Percentiles rank a stretch among this genome's conserved stretches.
Conservation (phyloP, 2,113 vertebrate species). For the Dromaius novaehollandiae region DNA sequence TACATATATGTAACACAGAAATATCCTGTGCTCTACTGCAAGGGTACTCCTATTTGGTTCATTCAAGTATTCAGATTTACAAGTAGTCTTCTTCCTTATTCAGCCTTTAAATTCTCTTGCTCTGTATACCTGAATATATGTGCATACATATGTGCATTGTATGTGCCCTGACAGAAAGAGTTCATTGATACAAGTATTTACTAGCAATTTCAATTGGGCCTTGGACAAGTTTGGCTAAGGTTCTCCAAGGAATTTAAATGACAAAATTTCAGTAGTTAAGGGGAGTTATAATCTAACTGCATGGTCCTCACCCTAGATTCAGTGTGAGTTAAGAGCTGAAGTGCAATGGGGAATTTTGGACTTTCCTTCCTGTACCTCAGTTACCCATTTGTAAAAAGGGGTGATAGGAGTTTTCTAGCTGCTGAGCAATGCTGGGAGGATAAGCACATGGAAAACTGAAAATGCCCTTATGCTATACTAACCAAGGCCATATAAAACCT, state of each 20-base stretch:
- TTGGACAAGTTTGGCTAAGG: neutral
- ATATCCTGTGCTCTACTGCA: neutral
- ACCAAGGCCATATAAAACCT: neutral
- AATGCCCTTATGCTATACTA: neutral
- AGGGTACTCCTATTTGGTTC: neutral
- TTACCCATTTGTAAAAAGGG: neutral
- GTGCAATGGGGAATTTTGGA: neutral
- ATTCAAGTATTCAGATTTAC: neutral
- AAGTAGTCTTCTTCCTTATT: neutral
- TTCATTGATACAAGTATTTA: neutral
- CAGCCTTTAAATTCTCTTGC: neutral
- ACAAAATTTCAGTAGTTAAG: neutral
- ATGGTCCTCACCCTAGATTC: neutral
- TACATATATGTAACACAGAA: neutral
- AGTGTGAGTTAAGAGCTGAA: neutral
- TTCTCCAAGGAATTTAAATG: neutral
- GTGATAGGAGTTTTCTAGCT: neutral
- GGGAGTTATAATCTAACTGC: neutral
- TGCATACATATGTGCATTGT: rapidly evolving
- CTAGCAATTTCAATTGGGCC: too few relatives aligned
- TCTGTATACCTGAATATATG: neutral
- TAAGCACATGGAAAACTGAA: neutral
- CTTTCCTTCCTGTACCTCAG: neutral
- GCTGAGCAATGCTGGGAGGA: rapidly evolving
- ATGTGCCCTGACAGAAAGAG: neutral